Evolutionary conservation across 2,113 vertebrate species (phyloP).

Genomic region (Neofelis nebulosa): DNA sequence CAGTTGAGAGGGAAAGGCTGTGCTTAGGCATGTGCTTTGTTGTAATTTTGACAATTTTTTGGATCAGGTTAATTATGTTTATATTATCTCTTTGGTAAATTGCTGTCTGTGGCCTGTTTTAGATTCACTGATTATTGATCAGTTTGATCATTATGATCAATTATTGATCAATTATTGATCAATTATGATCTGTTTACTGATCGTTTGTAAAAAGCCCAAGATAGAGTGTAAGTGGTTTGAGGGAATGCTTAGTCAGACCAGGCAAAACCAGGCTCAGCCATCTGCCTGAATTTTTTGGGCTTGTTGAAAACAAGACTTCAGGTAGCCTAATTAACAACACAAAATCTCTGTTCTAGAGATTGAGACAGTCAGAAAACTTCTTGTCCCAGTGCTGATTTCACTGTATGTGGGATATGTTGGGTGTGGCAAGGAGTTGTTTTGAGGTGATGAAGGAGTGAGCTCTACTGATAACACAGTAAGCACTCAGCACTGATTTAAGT

Average conservation of each 20-base stretch:
- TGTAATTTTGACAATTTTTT: neutral
- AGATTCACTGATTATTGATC: neutral
- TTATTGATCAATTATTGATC: too few species aligned
- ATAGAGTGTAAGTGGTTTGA: neutral
- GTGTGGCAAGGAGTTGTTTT: neutral
- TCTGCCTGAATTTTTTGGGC: neutral
- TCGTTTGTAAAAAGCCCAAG: conserved; percentile 18
- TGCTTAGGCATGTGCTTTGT: neutral
- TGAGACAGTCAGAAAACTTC: neutral
- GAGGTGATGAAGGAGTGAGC: too few species aligned
- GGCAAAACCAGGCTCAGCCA: neutral
- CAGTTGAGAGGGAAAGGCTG: neutral
- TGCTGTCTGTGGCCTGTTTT: conserved; percentile 31
- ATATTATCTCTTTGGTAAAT: conserved; percentile 25
- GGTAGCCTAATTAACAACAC: neutral
- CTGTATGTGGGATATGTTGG: neutral
- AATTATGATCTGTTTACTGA: neutral
- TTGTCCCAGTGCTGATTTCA: neutral
- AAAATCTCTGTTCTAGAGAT: neutral
- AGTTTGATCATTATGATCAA: too few species aligned
- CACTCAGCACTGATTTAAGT: neutral
- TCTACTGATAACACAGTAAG: neutral
- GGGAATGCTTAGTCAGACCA: neutral
- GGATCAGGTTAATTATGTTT: neutral
- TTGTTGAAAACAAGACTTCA: neutral